Conservation (phyloP, 2,797 vertebrate genomes). For the Lepilemur septentrionalis region DNA sequence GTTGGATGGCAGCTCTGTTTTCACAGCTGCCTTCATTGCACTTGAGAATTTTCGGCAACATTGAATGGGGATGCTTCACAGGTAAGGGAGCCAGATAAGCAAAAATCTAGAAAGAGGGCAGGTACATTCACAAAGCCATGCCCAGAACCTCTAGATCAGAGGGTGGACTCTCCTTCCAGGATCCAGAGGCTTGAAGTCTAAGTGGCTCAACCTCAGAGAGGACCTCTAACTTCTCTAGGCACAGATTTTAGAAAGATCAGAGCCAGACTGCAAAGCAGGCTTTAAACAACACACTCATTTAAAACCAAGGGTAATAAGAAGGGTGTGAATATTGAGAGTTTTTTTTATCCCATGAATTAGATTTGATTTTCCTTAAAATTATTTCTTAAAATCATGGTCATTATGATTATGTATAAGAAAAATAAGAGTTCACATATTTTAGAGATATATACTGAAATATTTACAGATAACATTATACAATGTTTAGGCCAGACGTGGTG, state of each 20-base stretch:
- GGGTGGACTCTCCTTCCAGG: neutral
- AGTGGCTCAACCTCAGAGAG: neutral
- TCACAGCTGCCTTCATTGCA: neutral
- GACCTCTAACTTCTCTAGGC: neutral
- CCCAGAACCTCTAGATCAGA: constrained; percentile 14
- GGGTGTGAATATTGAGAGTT: neutral
- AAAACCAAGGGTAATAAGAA: neutral
- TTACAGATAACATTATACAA: neutral
- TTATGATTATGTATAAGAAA: neutral
- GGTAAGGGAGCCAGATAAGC: neutral
- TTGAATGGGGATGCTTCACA: neutral
- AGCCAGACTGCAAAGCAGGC: neutral
- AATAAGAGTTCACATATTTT: neutral
- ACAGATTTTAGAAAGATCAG: constrained; percentile 34
- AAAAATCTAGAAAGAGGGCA: constrained; percentile 1
- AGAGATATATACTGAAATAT: neutral
- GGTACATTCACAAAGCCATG: neutral
- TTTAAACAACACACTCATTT: constrained; percentile 21
- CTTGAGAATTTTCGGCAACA: neutral
- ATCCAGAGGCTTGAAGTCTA: neutral
- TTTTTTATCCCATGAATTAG: neutral
- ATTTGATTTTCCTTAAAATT: constrained; percentile 11
- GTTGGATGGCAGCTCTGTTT: neutral
- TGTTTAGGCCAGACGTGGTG: too few species aligned
- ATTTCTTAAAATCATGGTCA: neutral